phyloP scores from a whole-genome alignment of 2,888 invertebrate genomes.

The Glyphotaelius pellucidus region DNA sequence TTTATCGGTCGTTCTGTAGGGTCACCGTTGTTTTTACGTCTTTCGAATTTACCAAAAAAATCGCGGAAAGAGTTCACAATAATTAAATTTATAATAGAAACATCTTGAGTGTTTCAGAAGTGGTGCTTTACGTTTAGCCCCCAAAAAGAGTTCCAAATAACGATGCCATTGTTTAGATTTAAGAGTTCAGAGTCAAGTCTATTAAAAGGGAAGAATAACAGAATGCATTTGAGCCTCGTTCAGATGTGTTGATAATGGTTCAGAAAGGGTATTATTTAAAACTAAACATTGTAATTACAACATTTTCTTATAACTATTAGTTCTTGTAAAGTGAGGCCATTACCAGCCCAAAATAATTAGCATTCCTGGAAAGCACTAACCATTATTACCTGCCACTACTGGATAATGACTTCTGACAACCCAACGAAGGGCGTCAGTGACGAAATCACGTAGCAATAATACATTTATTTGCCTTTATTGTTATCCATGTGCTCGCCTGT shows the following conservation, averaged over 20 bases:
- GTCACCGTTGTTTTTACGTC: slow-evolving; percentile 41
- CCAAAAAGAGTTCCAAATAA: not conserved
- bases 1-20: slow-evolving; percentile 54
- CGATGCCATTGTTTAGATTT: no score
- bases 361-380: not conserved
- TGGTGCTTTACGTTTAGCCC: not conserved
- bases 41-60: not conserved
- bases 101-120: not conserved
- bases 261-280: not conserved
- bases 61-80: not conserved
- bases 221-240: not conserved
- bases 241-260: not conserved
- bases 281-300: not conserved
- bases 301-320: not conserved
- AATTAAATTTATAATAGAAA: no score
- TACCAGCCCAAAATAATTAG: not conserved
- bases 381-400: not conserved
- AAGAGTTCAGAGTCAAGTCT: not conserved
- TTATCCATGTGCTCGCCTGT: not conserved
- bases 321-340: not conserved
- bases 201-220: not conserved
- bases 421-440: not conserved
- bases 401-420: not conserved
- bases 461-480: not conserved
- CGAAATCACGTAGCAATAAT: not conserved